phyloP scores from a whole-genome alignment of 64 coral and sea anemone genomes.

The Montipora capricornis region DNA sequence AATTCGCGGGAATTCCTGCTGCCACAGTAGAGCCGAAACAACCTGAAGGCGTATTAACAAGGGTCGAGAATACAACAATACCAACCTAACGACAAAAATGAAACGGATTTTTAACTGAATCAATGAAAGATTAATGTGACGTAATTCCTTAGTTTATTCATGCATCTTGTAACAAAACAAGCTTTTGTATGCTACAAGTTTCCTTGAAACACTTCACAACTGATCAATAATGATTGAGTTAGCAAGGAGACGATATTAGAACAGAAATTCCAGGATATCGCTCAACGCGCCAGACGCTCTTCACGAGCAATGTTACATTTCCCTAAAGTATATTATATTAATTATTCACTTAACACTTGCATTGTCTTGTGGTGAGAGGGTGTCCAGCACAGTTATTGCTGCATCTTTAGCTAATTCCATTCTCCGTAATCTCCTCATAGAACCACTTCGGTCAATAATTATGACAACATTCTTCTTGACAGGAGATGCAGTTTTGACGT shows the following conservation, averaged over 20 bases:
- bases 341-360: slow-evolving; percentile 22
- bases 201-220: no score
- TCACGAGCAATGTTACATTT: no score
- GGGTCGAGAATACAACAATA: slow-evolving; percentile 22
- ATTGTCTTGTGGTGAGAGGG: slow-evolving; percentile 52
- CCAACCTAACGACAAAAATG: not conserved
- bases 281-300: not conserved
- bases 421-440: not conserved
- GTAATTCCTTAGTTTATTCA: no score
- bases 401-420: slow-evolving; percentile 61
- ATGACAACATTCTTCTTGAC: slow-evolving; percentile 67
- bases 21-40: slow-evolving; percentile 54
- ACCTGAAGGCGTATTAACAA: slow-evolving; percentile 14
- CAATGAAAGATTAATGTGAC: no score
- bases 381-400: slow-evolving; percentile 54
- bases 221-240: no score
- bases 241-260: no score
- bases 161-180: not conserved
- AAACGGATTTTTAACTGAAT: no score
- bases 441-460: slow-evolving; percentile 59
- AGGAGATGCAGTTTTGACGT: slow-evolving; percentile 52
- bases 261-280: not conserved
- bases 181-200: not conserved
- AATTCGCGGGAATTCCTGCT: slow-evolving; percentile 47
- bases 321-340: not conserved